phyloP scores from a whole-genome alignment of 2,888 invertebrate species.

The Cephus rjabovi region DNA sequence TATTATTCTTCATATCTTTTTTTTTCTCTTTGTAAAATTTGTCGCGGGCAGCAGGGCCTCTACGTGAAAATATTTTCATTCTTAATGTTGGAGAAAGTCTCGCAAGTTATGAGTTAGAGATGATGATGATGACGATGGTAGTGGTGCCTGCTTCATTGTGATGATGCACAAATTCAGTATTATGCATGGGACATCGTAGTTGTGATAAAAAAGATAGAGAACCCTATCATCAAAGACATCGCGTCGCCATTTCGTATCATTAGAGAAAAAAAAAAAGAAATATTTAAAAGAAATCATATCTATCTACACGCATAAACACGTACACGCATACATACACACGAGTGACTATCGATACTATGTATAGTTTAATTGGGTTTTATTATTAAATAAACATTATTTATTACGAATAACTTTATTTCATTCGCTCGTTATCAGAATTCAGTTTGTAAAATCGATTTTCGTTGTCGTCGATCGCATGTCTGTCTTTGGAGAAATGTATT shows the following conservation, averaged over 20 bases:
- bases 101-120: background rate
- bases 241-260: background rate
- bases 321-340: constrained; percentile 5
- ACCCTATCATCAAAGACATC: constrained; percentile 14
- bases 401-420: constrained; percentile 9
- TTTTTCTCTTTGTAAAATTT: background rate
- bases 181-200: constrained; percentile 21
- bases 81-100: background rate
- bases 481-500: background rate
- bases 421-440: background rate
- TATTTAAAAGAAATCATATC: too few relatives aligned
- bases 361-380: constrained; percentile 20
- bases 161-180: constrained; percentile 38
- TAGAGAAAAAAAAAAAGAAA: too few relatives aligned
- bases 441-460: too few relatives aligned
- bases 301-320: too few relatives aligned
- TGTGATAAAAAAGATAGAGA: background rate
- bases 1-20: background rate
- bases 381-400: constrained; percentile 25
- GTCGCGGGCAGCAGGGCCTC: too few relatives aligned
- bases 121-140: background rate
- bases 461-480: too few relatives aligned
- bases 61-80: background rate
- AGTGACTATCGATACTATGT: constrained; percentile 16
- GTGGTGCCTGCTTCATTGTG: constrained; percentile 25